Evolutionary conservation across 1,140 invertebrate species (phyloP).

Genomic region (Dufourea novaeangliae): DNA sequence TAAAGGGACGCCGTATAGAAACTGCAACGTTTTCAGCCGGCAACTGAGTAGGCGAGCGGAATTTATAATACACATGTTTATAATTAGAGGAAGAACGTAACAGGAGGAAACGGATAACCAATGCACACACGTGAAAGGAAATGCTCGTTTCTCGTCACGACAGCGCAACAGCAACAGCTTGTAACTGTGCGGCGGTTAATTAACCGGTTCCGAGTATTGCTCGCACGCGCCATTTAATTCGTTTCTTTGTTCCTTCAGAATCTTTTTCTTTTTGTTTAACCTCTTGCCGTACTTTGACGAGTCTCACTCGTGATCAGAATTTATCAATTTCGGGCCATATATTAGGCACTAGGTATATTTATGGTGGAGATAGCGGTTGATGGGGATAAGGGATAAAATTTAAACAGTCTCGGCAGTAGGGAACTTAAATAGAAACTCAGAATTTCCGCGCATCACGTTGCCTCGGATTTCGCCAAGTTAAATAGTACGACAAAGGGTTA

Average conservation of each 20-base stretch:
- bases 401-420: no score
- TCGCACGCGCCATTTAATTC: conserved; percentile 3
- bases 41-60: background rate
- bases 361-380: no score
- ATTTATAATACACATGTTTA: conserved; percentile 38
- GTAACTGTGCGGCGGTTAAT: conserved; percentile 66
- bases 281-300: no score
- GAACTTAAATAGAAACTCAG: no score
- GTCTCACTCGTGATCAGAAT: no score
- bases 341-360: no score
- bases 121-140: conserved; percentile 59
- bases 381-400: no score
- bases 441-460: no score
- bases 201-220: conserved; percentile 47
- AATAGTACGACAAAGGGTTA: no score
- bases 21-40: background rate
- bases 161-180: conserved; percentile 63
- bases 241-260: background rate
- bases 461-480: no score
- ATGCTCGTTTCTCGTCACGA: conserved; percentile 59
- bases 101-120: conserved; percentile 36
- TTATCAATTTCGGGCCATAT: no score
- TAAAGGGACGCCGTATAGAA: background rate
- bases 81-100: conserved; percentile 16
- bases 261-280: background rate